Base-by-base conservation (phyloP, 2,113 vertebrate species). In the Vulpes ferrilata region DNA sequence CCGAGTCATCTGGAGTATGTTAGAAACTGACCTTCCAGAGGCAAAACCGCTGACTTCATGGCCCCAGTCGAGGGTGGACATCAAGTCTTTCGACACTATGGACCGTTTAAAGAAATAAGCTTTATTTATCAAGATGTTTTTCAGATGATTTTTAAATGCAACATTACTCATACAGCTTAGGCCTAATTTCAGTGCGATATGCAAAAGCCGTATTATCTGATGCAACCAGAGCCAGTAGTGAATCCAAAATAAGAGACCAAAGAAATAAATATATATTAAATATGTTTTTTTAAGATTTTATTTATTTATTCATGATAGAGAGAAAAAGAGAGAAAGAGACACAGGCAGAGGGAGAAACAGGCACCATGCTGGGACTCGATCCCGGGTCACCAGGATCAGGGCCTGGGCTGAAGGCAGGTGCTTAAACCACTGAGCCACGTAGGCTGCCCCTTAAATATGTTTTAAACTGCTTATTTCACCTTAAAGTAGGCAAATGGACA, bases 221-320 rank as follows among this genome's bases (percentile, higher is more conserved):
- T 43, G 12, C 20, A 55, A 48, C 71, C 22, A 43, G 7, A 11
- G 30, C 25, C 57, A 73, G 32, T 30, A 25, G 25, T 17, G 7
- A 88, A 82, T 89, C 13, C 80, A 71, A 95, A 76, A 71, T 35
- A 57, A 95, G 30, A 95, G n/a, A 64, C 30, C 71, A 25, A 60
- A 92, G 84, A 86, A 67, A 23, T 7, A 76, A 95, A 9, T 32
- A 17, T 38, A 51, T 57, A 62, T 84, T 65, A 85, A 81, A 20
- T 38, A 30, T 51, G 43, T 96, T 55, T 84, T 55, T 55, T 55
- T 55, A 16, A 16, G 53, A 55, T 55, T 55, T 55, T 55, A 55
- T 55, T 55, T 55, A 55, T 43, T 43, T 7, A 43, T 43, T 7
- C 6, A 43, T 43, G 6, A 43, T 43, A 43, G 43, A 43, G 43